These are phyloP conservation scores for Icerya purchasi DNA, from an alignment of 2,888 invertebrate species.

Conservation along the genomic window DNA sequence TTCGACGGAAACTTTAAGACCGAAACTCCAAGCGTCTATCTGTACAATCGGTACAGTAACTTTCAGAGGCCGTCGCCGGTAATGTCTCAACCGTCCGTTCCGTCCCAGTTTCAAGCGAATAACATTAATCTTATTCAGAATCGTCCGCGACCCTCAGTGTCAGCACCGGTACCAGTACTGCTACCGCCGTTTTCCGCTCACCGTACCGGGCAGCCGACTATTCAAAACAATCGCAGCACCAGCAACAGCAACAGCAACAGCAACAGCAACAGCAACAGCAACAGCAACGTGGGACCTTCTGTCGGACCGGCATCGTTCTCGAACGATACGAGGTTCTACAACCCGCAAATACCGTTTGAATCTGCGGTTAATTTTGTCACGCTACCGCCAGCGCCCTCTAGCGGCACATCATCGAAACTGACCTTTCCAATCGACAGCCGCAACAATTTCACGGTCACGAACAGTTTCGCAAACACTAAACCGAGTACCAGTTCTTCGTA, in stretches of 20 bases:
- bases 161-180: slow-evolving; percentile 18
- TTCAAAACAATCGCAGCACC: too few relatives aligned
- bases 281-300: too few relatives aligned
- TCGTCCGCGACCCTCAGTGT: slow-evolving; percentile 3
- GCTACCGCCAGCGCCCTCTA: slow-evolving; percentile 24
- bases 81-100: slow-evolving; percentile 2
- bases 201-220: too few relatives aligned
- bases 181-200: slow-evolving; percentile 18
- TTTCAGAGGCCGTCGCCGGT: slow-evolving; percentile 1
- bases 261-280: too few relatives aligned
- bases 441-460: too few relatives aligned
- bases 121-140: not conserved
- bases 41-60: not conserved
- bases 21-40: slow-evolving; percentile 20
- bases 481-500: too few relatives aligned
- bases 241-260: too few relatives aligned
- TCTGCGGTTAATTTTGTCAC: slow-evolving; percentile 20
- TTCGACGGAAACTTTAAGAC: slow-evolving; percentile 20
- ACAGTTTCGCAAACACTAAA: too few relatives aligned
- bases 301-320: too few relatives aligned
- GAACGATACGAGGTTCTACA: too few relatives aligned
- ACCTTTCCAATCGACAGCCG: slow-evolving; percentile 16
- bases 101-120: too few relatives aligned
- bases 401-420: slow-evolving; percentile 15
- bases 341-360: too few relatives aligned